These are phyloP conservation scores for Cephus rjabovi DNA, from an alignment of 2,888 invertebrate genomes.

Conservation along the genomic window DNA sequence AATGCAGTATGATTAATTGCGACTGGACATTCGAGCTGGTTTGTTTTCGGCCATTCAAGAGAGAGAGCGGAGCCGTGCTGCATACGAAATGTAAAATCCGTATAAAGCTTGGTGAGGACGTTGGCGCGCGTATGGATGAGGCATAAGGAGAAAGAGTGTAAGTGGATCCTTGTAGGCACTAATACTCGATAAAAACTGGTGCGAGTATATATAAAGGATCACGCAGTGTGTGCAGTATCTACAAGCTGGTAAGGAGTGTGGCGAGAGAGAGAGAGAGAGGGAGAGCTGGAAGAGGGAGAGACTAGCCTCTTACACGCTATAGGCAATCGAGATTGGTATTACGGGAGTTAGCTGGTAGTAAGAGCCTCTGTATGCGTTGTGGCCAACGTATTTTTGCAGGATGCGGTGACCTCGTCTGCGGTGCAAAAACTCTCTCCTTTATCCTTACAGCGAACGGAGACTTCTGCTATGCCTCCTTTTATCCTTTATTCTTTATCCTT, in stretches of 20 bases:
- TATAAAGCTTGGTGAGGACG: background rate
- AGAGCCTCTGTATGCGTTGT: background rate
- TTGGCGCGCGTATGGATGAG: background rate
- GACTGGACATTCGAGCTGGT: background rate
- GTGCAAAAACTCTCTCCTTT: slow-evolving; percentile 20
- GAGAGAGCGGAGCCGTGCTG: background rate
- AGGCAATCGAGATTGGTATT: background rate
- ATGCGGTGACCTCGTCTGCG: slow-evolving; percentile 32
- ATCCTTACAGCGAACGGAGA: slow-evolving; percentile 20
- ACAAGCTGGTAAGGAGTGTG: background rate
- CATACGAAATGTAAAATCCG: background rate
- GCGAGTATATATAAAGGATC: background rate
- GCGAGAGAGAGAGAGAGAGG: background rate
- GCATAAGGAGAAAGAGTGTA: background rate
- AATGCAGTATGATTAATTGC: background rate
- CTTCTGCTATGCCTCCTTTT: slow-evolving; percentile 47
- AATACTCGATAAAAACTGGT: background rate
- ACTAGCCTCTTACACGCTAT: background rate
- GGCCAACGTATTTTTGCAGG: slow-evolving; percentile 49
- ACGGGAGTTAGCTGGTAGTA: background rate
- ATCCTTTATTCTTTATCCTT: slow-evolving; percentile 53
- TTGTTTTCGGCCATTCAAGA: background rate
- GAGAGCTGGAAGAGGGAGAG: background rate
- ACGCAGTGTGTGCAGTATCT: background rate
- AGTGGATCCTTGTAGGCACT: background rate